Base-by-base conservation (phyloP, 2,888 invertebrate species). In the Oegoconia quadripuncta region DNA sequence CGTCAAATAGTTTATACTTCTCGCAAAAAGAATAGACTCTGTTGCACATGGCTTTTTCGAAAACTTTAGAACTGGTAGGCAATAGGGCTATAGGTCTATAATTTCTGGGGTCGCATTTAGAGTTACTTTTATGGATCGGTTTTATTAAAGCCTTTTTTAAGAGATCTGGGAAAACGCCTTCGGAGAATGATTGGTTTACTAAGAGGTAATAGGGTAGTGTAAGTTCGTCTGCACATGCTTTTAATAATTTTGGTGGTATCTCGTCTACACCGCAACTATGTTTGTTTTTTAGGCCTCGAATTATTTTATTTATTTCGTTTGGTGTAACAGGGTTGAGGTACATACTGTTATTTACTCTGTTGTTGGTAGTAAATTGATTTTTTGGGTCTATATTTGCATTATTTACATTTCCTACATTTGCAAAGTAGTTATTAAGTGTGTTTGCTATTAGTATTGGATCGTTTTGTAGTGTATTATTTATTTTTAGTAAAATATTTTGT, bases 101-200 rank as follows among this genome's bases (percentile, higher is more conserved):
- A 9, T 50, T 46, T n/a, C 38, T 41, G 1, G 14, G 22, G 11
- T 38, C 34, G 0, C 23, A 14, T 22, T 31, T 34, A 3, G 30
- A 8, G 1, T 35, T 25, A 32, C 44, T 49, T 15, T 49, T 46
- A 20, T 40, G 32, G 8, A 46, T 16, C 0, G 46, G 49, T 30
- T 46, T 44, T 13, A 46, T 28, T 18, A 44, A 3, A 1, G 41
- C 15, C 11, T 7, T 39, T 38, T 49, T 46, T 28, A 49, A 8
- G 2, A 6, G 3, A 25, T 46, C 37, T 1, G 46, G 46, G 25
- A 42, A 42, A 1, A n/a, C 2, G 1, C 42, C 42, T 36, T 46
- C 40, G 11, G 14, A n/a, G 17, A 46, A 46, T 2, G 46, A 46
- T 37, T 46, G 46, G 8, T 46, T 46, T 3, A 46, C 13, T 4